These are phyloP conservation scores for Drosophila micromelanica DNA, from an alignment of 1,140 invertebrate genomes.

Conservation along the genomic window DNA sequence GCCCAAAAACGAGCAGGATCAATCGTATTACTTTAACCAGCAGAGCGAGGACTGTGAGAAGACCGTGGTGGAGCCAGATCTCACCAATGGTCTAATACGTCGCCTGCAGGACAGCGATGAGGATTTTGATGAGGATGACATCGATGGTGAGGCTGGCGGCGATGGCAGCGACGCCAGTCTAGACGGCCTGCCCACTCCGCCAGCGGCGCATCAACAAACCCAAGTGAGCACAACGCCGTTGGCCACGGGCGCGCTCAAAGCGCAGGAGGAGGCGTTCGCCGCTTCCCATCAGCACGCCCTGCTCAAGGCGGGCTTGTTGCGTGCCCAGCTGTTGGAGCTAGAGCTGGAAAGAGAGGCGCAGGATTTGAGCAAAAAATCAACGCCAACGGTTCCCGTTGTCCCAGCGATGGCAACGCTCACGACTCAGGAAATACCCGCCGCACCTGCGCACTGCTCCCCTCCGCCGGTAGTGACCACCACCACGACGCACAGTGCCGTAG, in stretches of 20 bases:
- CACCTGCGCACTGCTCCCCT: slow-evolving; percentile 55
- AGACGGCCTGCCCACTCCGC: slow-evolving; percentile 68
- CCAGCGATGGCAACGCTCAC: not conserved
- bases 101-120: slow-evolving; percentile 80
- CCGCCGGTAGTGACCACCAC: slow-evolving; percentile 65
- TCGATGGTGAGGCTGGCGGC: slow-evolving; percentile 61
- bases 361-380: slow-evolving; percentile 74
- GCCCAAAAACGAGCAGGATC: slow-evolving; percentile 80
- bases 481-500: slow-evolving; percentile 47
- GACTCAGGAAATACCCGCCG: slow-evolving; percentile 28
- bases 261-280: slow-evolving; percentile 61
- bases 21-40: slow-evolving; percentile 79
- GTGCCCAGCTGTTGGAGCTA: slow-evolving; percentile 62
- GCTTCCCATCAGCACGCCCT: slow-evolving; percentile 62
- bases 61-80: slow-evolving; percentile 79
- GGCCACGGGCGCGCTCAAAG: slow-evolving; percentile 59
- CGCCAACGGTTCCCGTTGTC: slow-evolving; percentile 6
- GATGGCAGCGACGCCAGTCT: slow-evolving; percentile 62
- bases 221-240: slow-evolving; percentile 69
- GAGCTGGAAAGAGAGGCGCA: slow-evolving; percentile 75
- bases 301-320: slow-evolving; percentile 61
- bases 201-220: slow-evolving; percentile 74
- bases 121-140: slow-evolving; percentile 79
- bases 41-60: slow-evolving; percentile 81
- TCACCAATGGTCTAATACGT: slow-evolving; percentile 79